Base-by-base conservation (phyloP, 2,113 vertebrate species). In the Puffinus mauretanicus region DNA sequence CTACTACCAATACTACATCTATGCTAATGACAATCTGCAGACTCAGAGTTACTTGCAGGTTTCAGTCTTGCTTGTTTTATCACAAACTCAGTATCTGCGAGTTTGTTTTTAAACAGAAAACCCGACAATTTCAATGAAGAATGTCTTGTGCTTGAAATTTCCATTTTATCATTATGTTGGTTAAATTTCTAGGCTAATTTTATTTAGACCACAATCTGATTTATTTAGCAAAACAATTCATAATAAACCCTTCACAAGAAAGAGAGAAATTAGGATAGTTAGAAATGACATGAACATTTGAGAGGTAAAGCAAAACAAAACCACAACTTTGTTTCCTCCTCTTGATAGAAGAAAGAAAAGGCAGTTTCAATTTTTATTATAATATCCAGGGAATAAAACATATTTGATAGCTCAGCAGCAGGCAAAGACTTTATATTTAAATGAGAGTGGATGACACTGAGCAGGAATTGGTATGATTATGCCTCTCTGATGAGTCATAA, bases 401-500 rank as follows among this genome's bases (percentile, higher is more conserved):
- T 77, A 94, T 81, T 94, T 93, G 69, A 94, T 94, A 96, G 30
- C 51, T 88, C 82, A 73, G 71, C 82, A 96, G 76, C 75, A 94
- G 79, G 65, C 42, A 78, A 92, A 96, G 94, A 65, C 29, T 77
- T 95, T 92, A 7, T 92, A 95, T 96, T 97, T 97, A 93, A 96
- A 94, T 96, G 51, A 95, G 52, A 77, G 58, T 83, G 95, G 83
- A 96, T 67, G 88, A 90, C 73, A 94, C 4, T 93, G 83, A 90
- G 44, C 21, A 84, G 54, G 46, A 97, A 83, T 51, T 85, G 27
- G 88, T 94, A 82, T 70, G 91, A 93, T 96, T 93, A 81, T 95
- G 86, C 65, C 80, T 96, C 94, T 96, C 52, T 75, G 90, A 93
- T 84, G 82, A 97, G 57, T 96, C 88, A 90, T 95, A 96, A 96